Base-by-base conservation (phyloP, 2,888 invertebrate species). In the Archips xylosteana region DNA sequence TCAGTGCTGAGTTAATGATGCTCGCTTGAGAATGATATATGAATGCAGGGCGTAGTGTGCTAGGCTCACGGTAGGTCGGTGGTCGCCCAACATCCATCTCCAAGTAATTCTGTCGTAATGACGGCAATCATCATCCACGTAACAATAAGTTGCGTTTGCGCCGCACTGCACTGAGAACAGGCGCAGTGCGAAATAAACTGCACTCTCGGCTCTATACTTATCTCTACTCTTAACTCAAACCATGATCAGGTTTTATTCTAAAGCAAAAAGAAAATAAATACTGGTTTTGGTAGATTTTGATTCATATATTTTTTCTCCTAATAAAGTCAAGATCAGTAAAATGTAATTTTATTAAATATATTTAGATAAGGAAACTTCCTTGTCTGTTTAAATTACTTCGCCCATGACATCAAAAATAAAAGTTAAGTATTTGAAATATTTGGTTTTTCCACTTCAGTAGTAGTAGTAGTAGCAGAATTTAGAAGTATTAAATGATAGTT, bases 111-210 rank as follows among this genome's bases (percentile, higher is more conserved):
- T 76, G 82, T 75, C 75, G 84, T 92, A 94, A 93, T 93, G 91
- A 92, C 86, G 83, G 92, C 89, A 92, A 94, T 94, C 92, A 93
- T 93, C 91, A 91, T 93, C 92, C 90, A 86, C 85, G 85, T 87
- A 86, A 89, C 91, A 87, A 90, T 91, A 88, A 85, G 83, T 80
- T 83, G 84, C 85, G 85, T 85, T 87, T 87, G 85, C 84, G 85
- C 84, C 81, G 80, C 77, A 79, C 84, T 81, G 80, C 77, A 79
- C 60, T 36, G 36, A 36, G 36, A 60, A 60, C 32, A 54, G 57
- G 3, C 36, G 60, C 57, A 85, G 86, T 88, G 88, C 88, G 89
- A 89, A 89, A 36, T 60, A 60, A 60, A 57, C 51, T 57, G 57
- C 57, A 57, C 57, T 57, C 57, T 32, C 32, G 32, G 57, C 23